These are phyloP conservation scores for Eupeodes latifasciatus DNA, from an alignment of 2,888 invertebrate genomes.

Conservation along the genomic window DNA sequence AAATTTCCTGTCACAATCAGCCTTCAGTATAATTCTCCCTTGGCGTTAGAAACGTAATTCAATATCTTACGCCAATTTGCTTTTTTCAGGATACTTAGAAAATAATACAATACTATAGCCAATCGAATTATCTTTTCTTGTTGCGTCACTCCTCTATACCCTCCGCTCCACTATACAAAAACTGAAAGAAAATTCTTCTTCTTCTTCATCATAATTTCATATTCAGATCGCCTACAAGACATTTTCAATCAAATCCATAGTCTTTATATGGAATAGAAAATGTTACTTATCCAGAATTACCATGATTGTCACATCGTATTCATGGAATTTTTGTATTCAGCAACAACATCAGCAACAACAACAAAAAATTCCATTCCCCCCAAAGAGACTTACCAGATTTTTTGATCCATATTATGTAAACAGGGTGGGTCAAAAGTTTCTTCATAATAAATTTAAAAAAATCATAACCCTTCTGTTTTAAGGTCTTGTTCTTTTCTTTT, in stretches of 20 bases:
- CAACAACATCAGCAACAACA: conserved; percentile 11
- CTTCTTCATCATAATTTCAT: not conserved
- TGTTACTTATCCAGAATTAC: conserved; percentile 41
- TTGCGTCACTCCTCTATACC: not conserved
- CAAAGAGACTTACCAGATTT: not conserved
- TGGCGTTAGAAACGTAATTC: conserved; percentile 48
- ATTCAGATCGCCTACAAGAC: conserved; percentile 33
- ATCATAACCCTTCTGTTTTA: no score
- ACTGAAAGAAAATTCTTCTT: conserved; percentile 2
- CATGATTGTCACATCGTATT: conserved; percentile 54
- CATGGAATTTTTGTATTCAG: conserved; percentile 19
- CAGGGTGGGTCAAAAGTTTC: no score
- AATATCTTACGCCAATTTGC: conserved; percentile 52
- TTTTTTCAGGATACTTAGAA: conserved; percentile 3
- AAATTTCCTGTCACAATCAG: conserved; percentile 51
- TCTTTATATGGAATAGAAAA: conserved; percentile 28
- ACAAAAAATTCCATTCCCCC: not conserved
- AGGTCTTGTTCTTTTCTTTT: no score
- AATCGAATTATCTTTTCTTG: conserved; percentile 30
- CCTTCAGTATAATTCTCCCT: not conserved
- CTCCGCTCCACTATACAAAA: not conserved
- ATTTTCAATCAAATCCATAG: conserved; percentile 46
- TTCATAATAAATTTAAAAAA: no score
- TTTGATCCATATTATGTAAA: not conserved
- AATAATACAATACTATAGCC: not conserved